These are phyloP conservation scores for Metallyticus violacea DNA, from an alignment of 2,888 invertebrate genomes.

Conservation along the genomic window DNA sequence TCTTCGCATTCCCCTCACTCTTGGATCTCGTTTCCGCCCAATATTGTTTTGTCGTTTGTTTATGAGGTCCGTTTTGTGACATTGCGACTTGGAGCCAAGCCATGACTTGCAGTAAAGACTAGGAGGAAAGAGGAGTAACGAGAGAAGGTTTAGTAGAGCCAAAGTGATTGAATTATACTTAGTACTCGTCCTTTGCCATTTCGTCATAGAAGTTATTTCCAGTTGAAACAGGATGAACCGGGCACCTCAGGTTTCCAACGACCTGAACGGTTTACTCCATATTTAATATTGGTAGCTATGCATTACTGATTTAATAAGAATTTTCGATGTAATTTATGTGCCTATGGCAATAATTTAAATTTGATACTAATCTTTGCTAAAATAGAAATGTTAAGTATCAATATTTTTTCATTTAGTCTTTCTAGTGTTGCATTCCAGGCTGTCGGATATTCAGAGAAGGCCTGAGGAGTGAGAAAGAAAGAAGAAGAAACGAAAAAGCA, in stretches of 20 bases:
- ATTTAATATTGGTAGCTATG: no score
- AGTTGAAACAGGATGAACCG: not conserved
- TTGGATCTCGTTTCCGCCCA: slow-evolving; percentile 26
- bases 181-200: not conserved
- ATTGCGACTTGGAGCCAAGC: slow-evolving; percentile 21
- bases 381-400: no score
- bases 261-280: not conserved
- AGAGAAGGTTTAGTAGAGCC: not conserved
- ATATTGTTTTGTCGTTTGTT: slow-evolving; percentile 34
- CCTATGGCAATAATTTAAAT: no score
- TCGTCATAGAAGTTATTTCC: not conserved
- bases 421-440: no score
- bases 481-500: no score
- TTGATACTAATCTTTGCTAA: no score
- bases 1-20: not conserved
- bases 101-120: not conserved
- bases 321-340: no score
- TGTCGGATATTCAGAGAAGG: no score
- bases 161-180: not conserved
- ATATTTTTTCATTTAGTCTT: no score
- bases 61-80: slow-evolving; percentile 31
- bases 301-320: no score
- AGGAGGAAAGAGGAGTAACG: not conserved
- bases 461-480: no score
- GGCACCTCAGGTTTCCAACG: not conserved